A percentile compares a stretch with the other conserved stretches of the same genome.
Evolutionary conservation across 2,888 invertebrate genomes (phyloP).

Genomic region (Caprella mutica): DNA sequence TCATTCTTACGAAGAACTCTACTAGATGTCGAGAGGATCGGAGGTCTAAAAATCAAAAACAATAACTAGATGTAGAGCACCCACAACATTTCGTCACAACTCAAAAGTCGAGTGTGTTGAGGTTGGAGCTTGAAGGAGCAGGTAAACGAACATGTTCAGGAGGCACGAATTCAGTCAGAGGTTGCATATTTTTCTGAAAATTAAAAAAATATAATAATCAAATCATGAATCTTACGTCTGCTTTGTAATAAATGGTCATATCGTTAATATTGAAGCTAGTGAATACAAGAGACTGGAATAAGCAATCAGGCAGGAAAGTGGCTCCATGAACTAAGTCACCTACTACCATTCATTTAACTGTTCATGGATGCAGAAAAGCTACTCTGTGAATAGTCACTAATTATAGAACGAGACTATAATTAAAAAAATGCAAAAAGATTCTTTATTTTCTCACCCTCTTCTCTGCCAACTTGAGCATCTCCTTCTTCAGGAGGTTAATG

Average conservation of each 20-base stretch:
- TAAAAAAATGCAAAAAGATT: neutral
- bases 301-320: neutral
- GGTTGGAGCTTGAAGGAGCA: conserved; percentile 59
- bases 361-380: neutral
- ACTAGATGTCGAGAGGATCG: conserved; percentile 53
- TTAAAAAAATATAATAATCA: conserved; percentile 9
- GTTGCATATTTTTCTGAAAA: conserved; percentile 47
- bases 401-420: neutral
- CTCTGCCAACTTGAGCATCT: conserved; percentile 65
- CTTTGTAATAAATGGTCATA: neutral
- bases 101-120: conserved; percentile 59
- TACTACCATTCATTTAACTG: too few relatives aligned
- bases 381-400: neutral
- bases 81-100: too few relatives aligned
- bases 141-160: conserved; percentile 53
- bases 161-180: conserved; percentile 55
- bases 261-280: neutral
- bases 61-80: too few relatives aligned
- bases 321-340: too few relatives aligned
- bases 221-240: neutral
- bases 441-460: conserved; percentile 48
- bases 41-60: conserved; percentile 41
- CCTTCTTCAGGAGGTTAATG: conserved; percentile 65
- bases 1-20: conserved; percentile 52
- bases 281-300: neutral